phyloP scores from a whole-genome alignment of 2,797 vertebrate species.

The Leucoraja ocellata region DNA sequence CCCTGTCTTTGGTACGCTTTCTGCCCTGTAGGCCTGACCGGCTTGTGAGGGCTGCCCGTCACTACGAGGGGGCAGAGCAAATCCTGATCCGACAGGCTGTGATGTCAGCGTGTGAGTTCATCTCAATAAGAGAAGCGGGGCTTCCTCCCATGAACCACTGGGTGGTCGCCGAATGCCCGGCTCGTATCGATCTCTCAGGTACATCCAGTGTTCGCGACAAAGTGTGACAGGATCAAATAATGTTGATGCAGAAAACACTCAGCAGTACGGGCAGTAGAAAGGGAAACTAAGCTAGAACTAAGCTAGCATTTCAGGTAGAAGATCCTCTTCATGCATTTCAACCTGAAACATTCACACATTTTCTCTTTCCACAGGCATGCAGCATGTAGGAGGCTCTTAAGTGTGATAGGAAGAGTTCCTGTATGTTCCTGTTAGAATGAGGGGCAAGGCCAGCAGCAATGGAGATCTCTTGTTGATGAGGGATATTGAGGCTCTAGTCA shows the following conservation, averaged over 20 bases:
- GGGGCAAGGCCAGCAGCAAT: too few species aligned
- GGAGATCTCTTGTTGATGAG: too few species aligned
- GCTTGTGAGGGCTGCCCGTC: constrained; percentile 81
- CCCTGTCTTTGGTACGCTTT: constrained; percentile 13
- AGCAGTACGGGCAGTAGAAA: not conserved
- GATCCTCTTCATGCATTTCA: too few species aligned
- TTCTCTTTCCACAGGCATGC: too few species aligned
- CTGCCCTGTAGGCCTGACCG: constrained; percentile 66
- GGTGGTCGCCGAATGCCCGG: constrained; percentile 77
- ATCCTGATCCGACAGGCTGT: constrained; percentile 79
- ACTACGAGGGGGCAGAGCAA: constrained; percentile 86
- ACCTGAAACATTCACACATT: too few species aligned
- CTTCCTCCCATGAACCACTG: constrained; percentile 64
- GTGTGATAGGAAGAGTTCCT: too few species aligned
- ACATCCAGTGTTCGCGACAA: not conserved
- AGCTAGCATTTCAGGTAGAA: too few species aligned
- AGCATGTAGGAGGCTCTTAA: too few species aligned
- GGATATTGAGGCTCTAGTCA: too few species aligned
- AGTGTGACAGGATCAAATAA: not conserved
- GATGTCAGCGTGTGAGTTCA: constrained; percentile 75
- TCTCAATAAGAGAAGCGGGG: constrained; percentile 53
- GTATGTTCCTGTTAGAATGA: too few species aligned
- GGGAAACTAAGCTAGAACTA: too few species aligned
- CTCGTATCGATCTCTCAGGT: constrained; percentile 87
- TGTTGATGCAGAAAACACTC: not conserved